Percentiles rank a stretch among this genome's conserved stretches.
Conservation (phyloP, 2,113 vertebrate genomes). For the Electrona antarctica region DNA sequence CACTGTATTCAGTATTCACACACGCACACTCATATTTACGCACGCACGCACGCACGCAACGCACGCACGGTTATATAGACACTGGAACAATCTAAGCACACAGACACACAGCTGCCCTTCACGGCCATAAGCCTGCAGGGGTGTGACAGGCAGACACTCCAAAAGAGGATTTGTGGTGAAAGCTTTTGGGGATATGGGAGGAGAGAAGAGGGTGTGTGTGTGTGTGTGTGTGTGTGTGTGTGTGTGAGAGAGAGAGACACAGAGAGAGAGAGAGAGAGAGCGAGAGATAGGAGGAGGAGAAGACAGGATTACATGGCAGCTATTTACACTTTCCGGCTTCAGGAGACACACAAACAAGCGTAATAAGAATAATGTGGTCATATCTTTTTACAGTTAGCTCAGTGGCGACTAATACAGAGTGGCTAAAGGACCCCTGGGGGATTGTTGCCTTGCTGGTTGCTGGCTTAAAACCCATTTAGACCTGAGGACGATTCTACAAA, state of each 20-base stretch:
- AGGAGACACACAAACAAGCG: slow-evolving; percentile 23
- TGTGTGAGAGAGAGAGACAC: not conserved
- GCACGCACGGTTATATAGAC: slow-evolving; percentile 25
- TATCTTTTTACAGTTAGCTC: slow-evolving; percentile 51
- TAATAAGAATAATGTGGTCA: not conserved
- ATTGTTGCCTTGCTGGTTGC: not conserved
- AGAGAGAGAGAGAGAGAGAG: slow-evolving; percentile 13
- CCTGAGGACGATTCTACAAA: too few relatives aligned
- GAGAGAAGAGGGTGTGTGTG: slow-evolving; percentile 10
- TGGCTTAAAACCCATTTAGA: not conserved
- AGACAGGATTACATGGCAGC: slow-evolving; percentile 76
- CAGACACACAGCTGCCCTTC: slow-evolving; percentile 66
- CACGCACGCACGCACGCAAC: too few relatives aligned
- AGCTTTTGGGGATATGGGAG: slow-evolving; percentile 57
- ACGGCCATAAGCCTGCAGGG: slow-evolving; percentile 68
- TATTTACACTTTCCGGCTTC: slow-evolving; percentile 63
- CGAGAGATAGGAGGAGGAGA: slow-evolving; percentile 69
- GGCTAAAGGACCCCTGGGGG: slow-evolving; percentile 25
- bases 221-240: too few relatives aligned
- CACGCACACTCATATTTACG: too few relatives aligned
- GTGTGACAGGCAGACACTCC: slow-evolving; percentile 69
- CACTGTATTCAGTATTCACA: not conserved
- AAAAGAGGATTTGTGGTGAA: slow-evolving; percentile 78
- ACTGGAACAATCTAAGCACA: slow-evolving; percentile 48
- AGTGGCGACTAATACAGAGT: slow-evolving; percentile 36